Evolutionary conservation across 2,888 invertebrate species (phyloP).

Genomic region (Philereme vetulata): DNA sequence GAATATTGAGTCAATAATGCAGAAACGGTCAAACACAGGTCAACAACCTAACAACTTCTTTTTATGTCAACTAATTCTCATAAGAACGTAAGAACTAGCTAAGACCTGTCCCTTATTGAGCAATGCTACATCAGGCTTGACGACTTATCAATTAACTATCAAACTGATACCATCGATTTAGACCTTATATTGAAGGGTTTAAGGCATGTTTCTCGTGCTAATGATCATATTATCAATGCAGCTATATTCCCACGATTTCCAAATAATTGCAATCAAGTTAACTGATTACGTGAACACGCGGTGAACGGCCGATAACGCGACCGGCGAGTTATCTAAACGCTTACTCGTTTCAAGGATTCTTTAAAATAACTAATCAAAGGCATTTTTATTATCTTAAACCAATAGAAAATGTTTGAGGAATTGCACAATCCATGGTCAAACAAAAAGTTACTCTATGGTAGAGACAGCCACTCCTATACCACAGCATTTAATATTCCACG

Average conservation of each 20-base stretch:
- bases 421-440: background rate
- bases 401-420: constrained; percentile 4
- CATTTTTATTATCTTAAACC: constrained; percentile 11
- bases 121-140: constrained; percentile 30
- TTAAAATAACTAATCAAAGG: constrained; percentile 20
- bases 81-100: constrained; percentile 23
- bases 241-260: constrained; percentile 35
- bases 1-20: constrained; percentile 15
- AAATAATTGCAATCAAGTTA: constrained; percentile 34
- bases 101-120: constrained; percentile 32
- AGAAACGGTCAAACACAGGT: constrained; percentile 18
- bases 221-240: constrained; percentile 17
- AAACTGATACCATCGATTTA: constrained; percentile 18
- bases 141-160: constrained; percentile 31
- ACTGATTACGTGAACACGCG: constrained; percentile 33
- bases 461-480: constrained; percentile 7
- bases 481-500: constrained; percentile 6
- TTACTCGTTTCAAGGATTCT: constrained; percentile 34
- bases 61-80: constrained; percentile 27
- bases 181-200: constrained; percentile 19
- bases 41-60: constrained; percentile 27
- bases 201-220: constrained; percentile 12
- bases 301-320: constrained; percentile 39
- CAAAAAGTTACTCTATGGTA: constrained; percentile 5
- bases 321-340: constrained; percentile 33